Conservation (phyloP, 1,140 invertebrate genomes). For the Onthophagus taurus region DNA sequence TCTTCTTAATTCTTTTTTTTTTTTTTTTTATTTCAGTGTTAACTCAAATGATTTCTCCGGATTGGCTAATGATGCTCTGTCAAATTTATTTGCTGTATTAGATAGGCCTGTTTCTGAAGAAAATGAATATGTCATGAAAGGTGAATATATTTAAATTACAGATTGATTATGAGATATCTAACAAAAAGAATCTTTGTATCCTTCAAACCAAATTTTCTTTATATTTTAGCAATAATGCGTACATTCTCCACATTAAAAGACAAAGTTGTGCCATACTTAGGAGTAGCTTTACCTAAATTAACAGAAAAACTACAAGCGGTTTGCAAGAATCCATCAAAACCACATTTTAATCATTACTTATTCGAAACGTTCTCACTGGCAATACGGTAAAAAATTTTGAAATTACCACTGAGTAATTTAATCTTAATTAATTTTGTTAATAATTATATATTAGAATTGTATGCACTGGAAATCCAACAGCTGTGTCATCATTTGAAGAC, state of each 20-base stretch:
- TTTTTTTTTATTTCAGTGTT: conserved; percentile 43
- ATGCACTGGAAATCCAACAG: conserved; percentile 67
- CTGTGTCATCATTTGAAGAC: conserved; percentile 83
- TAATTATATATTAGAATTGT: conserved; percentile 55
- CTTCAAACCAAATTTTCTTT: not conserved
- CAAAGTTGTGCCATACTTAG: conserved; percentile 69
- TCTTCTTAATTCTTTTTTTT: not conserved
- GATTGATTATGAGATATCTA: not conserved
- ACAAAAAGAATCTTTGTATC: not conserved
- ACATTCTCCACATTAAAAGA: conserved; percentile 75
- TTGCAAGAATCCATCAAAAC: conserved; percentile 91
- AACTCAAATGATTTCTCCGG: conserved; percentile 47
- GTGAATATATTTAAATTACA: conserved; percentile 34
- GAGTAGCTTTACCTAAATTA: conserved; percentile 69
- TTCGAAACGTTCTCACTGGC: conserved; percentile 88
- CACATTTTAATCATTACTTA: conserved; percentile 95
- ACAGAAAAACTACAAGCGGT: conserved; percentile 74
- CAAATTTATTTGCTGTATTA: conserved; percentile 66
- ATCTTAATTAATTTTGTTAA: conserved; percentile 10
- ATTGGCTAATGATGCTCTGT: conserved; percentile 56
- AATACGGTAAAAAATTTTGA: conserved; percentile 51
- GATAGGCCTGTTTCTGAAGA: conserved; percentile 67
- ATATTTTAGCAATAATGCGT: conserved; percentile 70
- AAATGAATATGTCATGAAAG: conserved; percentile 97
- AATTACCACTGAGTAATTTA: no score